Base-by-base conservation (phyloP, 2,888 invertebrate species). In the Deilephila porcellus region DNA sequence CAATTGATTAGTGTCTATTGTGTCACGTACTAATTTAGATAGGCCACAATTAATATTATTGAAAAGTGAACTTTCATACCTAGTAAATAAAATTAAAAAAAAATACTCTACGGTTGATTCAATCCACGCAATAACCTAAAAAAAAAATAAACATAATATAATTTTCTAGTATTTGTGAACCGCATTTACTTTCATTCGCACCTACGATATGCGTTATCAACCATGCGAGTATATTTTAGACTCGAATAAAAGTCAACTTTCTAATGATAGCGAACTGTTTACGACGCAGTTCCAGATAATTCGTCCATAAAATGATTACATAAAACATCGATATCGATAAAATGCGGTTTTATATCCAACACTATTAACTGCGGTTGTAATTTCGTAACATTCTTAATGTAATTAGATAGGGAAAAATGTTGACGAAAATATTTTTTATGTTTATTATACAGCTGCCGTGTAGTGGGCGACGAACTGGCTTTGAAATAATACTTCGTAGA, bases 321-420 rank as follows among this genome's bases (percentile, higher is more conserved):
- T 67, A 67, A 67, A 67, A 67, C 67, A 67, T 67, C 67, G 67
- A 67, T 67, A 52, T 67, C 67, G 67, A 67, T 67, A 67, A 67
- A 67, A 67, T 67, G 67, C 45, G 45, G 52, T 67, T 67, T 67
- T 67, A 67, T 52, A 6, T 52, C 67, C 67, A 67, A 67, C 67
- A 67, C 67, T 67, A 67, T 67, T 67, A 67, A 67, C 67, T 52
- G 45, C 20, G 67, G 67, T 45, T 67, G 67, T 67, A 67, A 67
- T 67, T 67, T 67, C 67, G 67, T 67, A 67, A 67, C 45, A 67
- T 67, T 67, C 29, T 67, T 67, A 52, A 67, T 67, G 67, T 52
- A 56, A 56, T 56, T 25, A 67, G 67, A 67, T 67, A 64, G 45
- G 52, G 20, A 20, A 52, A n/a, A 67, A 67, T 52, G 45, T 67